Percentiles rank a stretch among this genome's conserved stretches.
These are phyloP conservation scores for Drosophila mettleri DNA, from an alignment of 2,888 invertebrate genomes.

Conservation along the genomic window DNA sequence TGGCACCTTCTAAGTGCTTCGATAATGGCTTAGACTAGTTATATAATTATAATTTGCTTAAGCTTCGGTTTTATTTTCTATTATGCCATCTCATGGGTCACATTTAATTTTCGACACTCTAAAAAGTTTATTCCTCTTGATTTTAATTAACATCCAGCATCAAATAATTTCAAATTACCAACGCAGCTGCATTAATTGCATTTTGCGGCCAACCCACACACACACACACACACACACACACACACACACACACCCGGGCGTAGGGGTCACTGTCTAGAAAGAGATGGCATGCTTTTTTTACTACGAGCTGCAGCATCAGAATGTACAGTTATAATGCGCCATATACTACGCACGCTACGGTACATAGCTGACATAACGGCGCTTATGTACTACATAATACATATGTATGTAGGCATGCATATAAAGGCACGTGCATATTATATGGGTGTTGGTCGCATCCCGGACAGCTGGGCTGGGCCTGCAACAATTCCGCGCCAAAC, in stretches of 20 bases:
- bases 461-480: slow-evolving; percentile 51
- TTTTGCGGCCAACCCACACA: slow-evolving; percentile 30
- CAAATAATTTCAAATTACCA: slow-evolving; percentile 42
- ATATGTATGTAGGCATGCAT: not conserved
- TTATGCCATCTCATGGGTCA: not conserved
- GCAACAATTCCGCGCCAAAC: slow-evolving; percentile 56
- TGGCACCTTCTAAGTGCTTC: not conserved
- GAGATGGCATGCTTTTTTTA: slow-evolving; percentile 41
- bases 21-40: not conserved
- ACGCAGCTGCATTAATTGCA: slow-evolving; percentile 56
- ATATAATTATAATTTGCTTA: not conserved
- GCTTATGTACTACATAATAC: slow-evolving; percentile 19
- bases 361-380: slow-evolving; percentile 45
- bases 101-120: not conserved
- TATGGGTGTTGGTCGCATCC: slow-evolving; percentile 52
- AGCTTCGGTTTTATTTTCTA: not conserved
- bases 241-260: not conserved
- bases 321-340: slow-evolving; percentile 51
- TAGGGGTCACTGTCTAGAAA: not conserved
- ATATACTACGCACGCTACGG: slow-evolving; percentile 28
- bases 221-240: not conserved
- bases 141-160: slow-evolving; percentile 19
- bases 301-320: slow-evolving; percentile 59
- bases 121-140: not conserved
- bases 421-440: not conserved